A percentile compares a stretch with the other conserved stretches of the same genome.
These are phyloP conservation scores for Arnoldichthys spilopterus DNA, from an alignment of 2,797 vertebrate species.

Conservation along the genomic window DNA sequence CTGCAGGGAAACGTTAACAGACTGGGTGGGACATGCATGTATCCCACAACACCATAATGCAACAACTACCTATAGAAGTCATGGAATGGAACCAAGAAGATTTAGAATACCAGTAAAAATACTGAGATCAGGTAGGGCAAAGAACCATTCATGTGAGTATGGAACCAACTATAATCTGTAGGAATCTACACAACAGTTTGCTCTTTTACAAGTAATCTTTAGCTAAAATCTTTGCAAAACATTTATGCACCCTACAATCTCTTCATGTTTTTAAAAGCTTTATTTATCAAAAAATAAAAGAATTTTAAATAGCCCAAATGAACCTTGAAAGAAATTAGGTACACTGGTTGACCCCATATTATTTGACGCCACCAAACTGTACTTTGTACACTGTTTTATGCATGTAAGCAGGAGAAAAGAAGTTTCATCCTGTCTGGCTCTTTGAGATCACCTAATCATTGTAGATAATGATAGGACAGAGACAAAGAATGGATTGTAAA, in stretches of 20 bases:
- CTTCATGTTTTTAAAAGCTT: no score
- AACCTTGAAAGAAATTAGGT: slow-evolving; percentile 9
- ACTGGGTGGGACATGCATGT: slow-evolving; percentile 35
- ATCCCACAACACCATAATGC: slow-evolving; percentile 38
- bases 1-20: slow-evolving; percentile 52
- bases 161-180: neutral
- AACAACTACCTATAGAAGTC: slow-evolving; percentile 18
- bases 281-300: no score
- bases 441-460: neutral
- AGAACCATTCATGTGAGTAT: neutral
- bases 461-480: neutral
- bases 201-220: no score
- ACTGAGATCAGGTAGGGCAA: neutral
- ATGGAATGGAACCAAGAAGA: slow-evolving; percentile 1
- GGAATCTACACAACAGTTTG: no score
- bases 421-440: neutral
- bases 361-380: slow-evolving; percentile 29
- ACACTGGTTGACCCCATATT: slow-evolving; percentile 54
- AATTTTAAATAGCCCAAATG: neutral
- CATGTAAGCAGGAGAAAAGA: neutral
- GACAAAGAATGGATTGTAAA: neutral
- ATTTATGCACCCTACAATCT: no score
- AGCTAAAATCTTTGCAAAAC: no score
- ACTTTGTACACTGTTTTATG: slow-evolving; percentile 21
- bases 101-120: neutral